Evolutionary conservation across 64 coral and sea anemone species (phyloP).

Genomic region (Pocillopora verrucosa): DNA sequence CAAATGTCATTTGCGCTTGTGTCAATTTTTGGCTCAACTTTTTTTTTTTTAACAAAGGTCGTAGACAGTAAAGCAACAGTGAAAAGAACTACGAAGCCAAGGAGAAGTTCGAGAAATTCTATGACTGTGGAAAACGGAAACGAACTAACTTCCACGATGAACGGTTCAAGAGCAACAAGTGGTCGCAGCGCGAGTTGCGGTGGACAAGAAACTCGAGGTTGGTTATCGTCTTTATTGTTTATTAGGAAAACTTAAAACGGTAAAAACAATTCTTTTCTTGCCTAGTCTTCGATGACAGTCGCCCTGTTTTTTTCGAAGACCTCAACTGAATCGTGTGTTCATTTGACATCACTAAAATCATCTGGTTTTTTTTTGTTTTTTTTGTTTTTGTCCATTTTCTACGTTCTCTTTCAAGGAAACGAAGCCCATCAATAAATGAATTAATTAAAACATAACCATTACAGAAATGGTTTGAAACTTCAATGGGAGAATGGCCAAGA

Average conservation of each 20-base stretch:
- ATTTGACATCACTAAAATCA: not conserved
- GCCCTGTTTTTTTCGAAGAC: not conserved
- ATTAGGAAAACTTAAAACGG: not conserved
- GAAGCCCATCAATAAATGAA: not conserved
- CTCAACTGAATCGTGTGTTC: not conserved
- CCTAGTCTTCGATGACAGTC: not conserved
- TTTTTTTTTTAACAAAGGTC: conserved; percentile 47
- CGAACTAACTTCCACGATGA: not conserved
- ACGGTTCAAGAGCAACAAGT: conserved; percentile 55
- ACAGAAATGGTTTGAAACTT: no score
- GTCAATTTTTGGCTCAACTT: conserved; percentile 21
- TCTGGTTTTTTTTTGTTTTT: not conserved
- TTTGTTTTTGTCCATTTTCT: not conserved
- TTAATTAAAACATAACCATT: not conserved
- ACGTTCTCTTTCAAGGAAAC: not conserved
- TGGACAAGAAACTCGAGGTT: conserved; percentile 19
- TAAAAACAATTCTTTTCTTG: not conserved
- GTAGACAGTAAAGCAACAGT: conserved; percentile 80
- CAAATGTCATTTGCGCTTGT: conserved; percentile 9
- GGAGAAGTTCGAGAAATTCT: conserved; percentile 62
- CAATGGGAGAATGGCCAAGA: no score
- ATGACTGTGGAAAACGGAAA: conserved; percentile 53
- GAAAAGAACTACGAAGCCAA: conserved; percentile 68
- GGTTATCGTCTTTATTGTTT: not conserved
- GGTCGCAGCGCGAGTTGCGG: conserved; percentile 52